Evolutionary conservation across 2,888 invertebrate species (phyloP).

Genomic region (Mythimna impura): DNA sequence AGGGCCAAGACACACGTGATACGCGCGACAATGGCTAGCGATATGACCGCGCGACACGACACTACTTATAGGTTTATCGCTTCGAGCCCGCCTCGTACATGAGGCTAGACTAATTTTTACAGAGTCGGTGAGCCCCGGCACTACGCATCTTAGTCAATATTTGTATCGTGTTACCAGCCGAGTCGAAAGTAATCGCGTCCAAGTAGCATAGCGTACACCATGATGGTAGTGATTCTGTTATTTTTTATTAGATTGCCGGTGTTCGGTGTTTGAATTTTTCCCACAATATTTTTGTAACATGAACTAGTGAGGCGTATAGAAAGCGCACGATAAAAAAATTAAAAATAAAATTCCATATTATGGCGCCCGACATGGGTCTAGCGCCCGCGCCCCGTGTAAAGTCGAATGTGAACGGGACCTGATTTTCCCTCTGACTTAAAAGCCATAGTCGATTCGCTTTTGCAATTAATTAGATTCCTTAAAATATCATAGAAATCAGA

Average conservation of each 20-base stretch:
- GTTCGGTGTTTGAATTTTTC: slow-evolving; percentile 60
- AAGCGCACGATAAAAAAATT: slow-evolving; percentile 36
- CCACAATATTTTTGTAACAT: slow-evolving; percentile 64
- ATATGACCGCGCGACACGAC: slow-evolving; percentile 29
- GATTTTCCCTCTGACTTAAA: slow-evolving; percentile 38
- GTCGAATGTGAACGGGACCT: slow-evolving; percentile 54
- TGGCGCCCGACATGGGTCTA: slow-evolving; percentile 64
- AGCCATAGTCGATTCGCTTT: slow-evolving; percentile 50
- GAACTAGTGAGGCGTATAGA: slow-evolving; percentile 47
- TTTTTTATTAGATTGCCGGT: slow-evolving; percentile 54
- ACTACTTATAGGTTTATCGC: slow-evolving; percentile 46
- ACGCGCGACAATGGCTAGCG: slow-evolving; percentile 68
- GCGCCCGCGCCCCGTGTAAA: slow-evolving; percentile 14
- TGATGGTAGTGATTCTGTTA: slow-evolving; percentile 47
- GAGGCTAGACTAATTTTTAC: slow-evolving; percentile 41
- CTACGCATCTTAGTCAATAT: slow-evolving; percentile 45
- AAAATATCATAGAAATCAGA: slow-evolving; percentile 40
- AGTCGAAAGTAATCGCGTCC: slow-evolving; percentile 61
- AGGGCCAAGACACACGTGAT: slow-evolving; percentile 65
- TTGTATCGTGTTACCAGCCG: slow-evolving; percentile 50
- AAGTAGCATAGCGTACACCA: slow-evolving; percentile 50
- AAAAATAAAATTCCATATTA: slow-evolving; percentile 32
- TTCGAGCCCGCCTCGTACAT: slow-evolving; percentile 44
- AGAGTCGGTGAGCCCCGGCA: slow-evolving; percentile 31
- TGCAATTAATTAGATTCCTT: slow-evolving; percentile 55